phyloP scores from a whole-genome alignment of 2,113 vertebrate species.

The Campylomormyrus numenius region DNA sequence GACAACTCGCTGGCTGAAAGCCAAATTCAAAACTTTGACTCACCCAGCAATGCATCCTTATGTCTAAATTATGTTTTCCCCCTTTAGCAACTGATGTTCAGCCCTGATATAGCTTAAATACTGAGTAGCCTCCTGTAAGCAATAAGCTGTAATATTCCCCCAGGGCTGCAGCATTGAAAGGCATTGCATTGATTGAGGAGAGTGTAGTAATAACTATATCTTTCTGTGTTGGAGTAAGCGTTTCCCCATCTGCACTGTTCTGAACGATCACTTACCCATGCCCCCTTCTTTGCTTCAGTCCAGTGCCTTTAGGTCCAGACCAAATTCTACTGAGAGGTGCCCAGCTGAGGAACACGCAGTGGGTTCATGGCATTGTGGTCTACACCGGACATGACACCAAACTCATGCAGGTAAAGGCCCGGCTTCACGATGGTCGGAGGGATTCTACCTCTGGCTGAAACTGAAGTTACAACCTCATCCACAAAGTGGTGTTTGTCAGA shows the following conservation, averaged over 20 bases:
- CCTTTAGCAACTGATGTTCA: not conserved
- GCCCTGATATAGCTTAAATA: not conserved
- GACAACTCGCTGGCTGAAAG: not conserved
- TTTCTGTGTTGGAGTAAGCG: not conserved
- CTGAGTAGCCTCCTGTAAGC: not conserved
- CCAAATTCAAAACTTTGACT: not conserved
- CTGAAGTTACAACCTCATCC: not conserved
- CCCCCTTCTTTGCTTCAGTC: slow-evolving; percentile 57
- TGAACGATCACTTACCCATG: not conserved
- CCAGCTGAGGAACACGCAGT: slow-evolving; percentile 94
- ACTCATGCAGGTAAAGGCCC: slow-evolving; percentile 84
- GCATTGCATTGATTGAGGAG: not conserved
- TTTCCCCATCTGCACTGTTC: not conserved
- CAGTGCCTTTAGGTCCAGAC: slow-evolving; percentile 83
- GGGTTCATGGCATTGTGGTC: slow-evolving; percentile 93
- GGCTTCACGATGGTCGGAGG: not conserved
- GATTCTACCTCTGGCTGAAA: not conserved
- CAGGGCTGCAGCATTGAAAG: not conserved
- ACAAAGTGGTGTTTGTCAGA: not conserved
- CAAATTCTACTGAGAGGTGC: slow-evolving; percentile 94
- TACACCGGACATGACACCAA: slow-evolving; percentile 98
- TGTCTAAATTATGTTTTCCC: not conserved
- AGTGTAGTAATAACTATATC: not conserved
- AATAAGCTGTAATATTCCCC: not conserved
- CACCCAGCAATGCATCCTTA: not conserved